Evolutionary conservation across 2,113 vertebrate species (phyloP).

Genomic region (Syrmaticus mikado): DNA sequence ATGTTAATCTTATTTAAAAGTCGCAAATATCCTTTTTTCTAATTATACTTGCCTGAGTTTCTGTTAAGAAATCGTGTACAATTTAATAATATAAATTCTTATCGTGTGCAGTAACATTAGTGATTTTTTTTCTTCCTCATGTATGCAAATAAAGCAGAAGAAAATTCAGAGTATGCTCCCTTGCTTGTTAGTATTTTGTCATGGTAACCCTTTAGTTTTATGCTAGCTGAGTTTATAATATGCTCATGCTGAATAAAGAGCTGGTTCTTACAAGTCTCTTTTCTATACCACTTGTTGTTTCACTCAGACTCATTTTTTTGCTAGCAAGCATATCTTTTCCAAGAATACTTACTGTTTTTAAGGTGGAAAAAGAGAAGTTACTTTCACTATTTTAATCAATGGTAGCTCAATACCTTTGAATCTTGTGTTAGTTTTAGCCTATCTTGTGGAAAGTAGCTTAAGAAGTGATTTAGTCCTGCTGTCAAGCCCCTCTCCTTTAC

Average conservation of each 20-base stretch:
- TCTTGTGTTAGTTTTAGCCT: background rate
- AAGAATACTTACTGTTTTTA: background rate
- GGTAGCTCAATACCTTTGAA: background rate
- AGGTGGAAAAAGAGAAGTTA: background rate
- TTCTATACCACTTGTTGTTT: too few species aligned
- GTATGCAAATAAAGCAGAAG: background rate
- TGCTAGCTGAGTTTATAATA: background rate
- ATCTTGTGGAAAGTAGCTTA: too few species aligned
- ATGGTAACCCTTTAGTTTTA: background rate
- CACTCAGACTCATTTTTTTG: background rate
- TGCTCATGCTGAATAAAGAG: background rate
- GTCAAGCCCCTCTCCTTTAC: background rate
- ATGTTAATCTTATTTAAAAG: background rate
- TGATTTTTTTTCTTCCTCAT: conserved; percentile 8
- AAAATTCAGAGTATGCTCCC: background rate
- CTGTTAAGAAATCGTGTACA: background rate
- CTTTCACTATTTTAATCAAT: background rate
- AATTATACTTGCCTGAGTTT: conserved; percentile 14
- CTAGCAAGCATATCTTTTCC: background rate
- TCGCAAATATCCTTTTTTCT: conserved; percentile 31
- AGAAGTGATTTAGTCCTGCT: background rate
- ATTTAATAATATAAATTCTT: conserved; percentile 11
- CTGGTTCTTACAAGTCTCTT: background rate
- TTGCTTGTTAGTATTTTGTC: background rate
- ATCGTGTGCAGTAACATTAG: background rate